Evolutionary conservation across 2,113 vertebrate species (phyloP), one percentile per base, ranked within the genome.

Genomic region (Tenrec ecaudatus): DNA sequence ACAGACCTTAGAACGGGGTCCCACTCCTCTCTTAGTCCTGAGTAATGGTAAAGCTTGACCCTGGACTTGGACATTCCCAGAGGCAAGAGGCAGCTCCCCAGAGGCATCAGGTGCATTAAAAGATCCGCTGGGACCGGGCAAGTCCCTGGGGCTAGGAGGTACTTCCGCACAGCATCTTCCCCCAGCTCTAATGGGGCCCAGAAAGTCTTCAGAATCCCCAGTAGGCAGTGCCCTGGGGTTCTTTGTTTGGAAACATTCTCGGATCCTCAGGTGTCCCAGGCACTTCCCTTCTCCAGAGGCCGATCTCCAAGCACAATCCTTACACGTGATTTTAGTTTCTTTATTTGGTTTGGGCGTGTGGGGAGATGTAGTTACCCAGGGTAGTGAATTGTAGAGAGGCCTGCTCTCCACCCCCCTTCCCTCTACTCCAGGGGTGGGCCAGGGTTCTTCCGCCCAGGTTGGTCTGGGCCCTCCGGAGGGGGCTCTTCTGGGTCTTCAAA

Each of bases 211-310:
- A 27, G 47, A 92, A 91, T 82, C 76, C 95, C 95, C 91, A 11
- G 79, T 83, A 95, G 91, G 53, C 89, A 93, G 82, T 89, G 91
- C 95, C 87, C 86, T 92, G 43, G 94, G 94, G 82, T 79, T 88
- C 96, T 95, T 93, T 96, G 96, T 97, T 96, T 95, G 92, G 86
- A 96, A 96, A 95, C 96, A 96, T 86, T 95, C 89, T 78, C 58
- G 43, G 79, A 92, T 94, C 91, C 96, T 95, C 96, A 90, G 94
- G 92, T 90, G 96, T 96, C 91, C 86, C n/a, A 23, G 87, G 94
- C 82, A 87, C 80, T 82, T 94, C 60, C 93, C 71, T 58, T 95
- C 92, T 89, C 96, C 90, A 68, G 88, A 88, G 94, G 38, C 92
- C 85, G 66, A 82, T 94, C 68, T 92, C 77, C 81, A 85, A 89